Evolutionary conservation across 2,797 vertebrate genomes (phyloP).

Genomic region (Malurus splendens): DNA sequence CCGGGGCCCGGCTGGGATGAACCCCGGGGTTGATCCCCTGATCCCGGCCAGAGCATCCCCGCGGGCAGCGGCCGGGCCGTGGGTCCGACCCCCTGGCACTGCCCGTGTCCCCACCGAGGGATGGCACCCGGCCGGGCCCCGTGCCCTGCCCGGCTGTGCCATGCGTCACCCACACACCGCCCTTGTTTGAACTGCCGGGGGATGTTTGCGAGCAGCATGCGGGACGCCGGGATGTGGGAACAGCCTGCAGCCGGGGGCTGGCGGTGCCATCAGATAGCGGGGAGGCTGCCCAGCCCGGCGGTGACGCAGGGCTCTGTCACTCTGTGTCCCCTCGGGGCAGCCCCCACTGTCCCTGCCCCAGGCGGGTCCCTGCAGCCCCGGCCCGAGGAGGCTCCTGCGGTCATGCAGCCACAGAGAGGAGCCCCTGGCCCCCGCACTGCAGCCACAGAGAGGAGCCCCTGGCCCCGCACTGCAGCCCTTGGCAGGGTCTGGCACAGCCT

Average conservation of each 20-base stretch:
- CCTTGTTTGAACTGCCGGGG: conserved; percentile 42
- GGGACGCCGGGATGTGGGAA: not conserved
- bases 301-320: not conserved
- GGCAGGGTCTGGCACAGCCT: not conserved
- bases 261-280: not conserved
- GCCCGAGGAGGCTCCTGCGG: not conserved
- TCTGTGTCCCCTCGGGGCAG: not conserved
- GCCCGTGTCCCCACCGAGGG: fast-evolving
- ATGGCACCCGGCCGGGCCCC: not conserved
- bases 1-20: not conserved
- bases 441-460: not conserved
- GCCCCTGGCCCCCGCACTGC: not conserved
- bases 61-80: fast-evolving
- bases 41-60: not conserved
- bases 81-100: not conserved
- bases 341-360: not conserved
- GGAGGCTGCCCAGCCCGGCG: fast-evolving
- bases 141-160: not conserved
- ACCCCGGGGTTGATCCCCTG: fast-evolving
- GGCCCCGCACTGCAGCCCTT: not conserved
- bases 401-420: fast-evolving
- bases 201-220: not conserved
- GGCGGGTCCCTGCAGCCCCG: not conserved
- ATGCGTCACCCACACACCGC: not conserved
- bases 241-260: not conserved